A percentile compares a stretch with the other conserved stretches of the same genome.
phyloP scores from a whole-genome alignment of 2,888 invertebrate genomes.

The Sinotaia quadrata region DNA sequence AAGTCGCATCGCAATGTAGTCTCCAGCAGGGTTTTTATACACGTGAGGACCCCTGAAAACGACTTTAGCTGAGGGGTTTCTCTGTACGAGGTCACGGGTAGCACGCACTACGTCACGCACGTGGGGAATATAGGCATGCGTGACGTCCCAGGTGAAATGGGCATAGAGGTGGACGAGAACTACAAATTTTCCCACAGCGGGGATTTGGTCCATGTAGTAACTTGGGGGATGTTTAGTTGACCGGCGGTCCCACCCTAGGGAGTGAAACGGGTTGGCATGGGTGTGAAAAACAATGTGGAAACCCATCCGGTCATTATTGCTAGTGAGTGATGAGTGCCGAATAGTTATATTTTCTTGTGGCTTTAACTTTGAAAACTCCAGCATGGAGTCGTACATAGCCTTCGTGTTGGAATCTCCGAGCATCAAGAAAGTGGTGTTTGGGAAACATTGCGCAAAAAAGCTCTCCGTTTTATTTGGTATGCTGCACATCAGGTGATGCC shows the following conservation, averaged over 20 bases:
- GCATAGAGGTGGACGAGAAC: not conserved
- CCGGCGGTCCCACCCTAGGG: not conserved
- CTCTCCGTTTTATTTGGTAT: not conserved
- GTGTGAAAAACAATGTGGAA: not conserved
- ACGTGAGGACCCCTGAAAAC: not conserved
- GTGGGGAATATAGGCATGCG: not conserved
- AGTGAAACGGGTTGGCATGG: not conserved
- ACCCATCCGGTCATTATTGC: not conserved
- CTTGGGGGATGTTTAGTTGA: not conserved
- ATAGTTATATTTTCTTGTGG: no score
- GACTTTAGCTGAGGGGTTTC: not conserved
- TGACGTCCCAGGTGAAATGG: not conserved
- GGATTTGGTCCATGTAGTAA: not conserved
- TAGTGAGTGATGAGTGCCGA: no score
- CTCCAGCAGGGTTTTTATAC: not conserved
- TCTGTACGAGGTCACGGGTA: not conserved
- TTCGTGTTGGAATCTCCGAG: conserved; percentile 9
- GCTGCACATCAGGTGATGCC: not conserved
- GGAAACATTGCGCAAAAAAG: not conserved
- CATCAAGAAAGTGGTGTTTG: conserved; percentile 2
- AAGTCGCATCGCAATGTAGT: not conserved
- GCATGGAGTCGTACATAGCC: not conserved
- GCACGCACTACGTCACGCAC: not conserved
- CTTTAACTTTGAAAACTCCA: no score
- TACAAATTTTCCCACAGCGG: not conserved